Evolutionary conservation across 2,113 vertebrate species (phyloP).

Genomic region (Bubo blakistoni): DNA sequence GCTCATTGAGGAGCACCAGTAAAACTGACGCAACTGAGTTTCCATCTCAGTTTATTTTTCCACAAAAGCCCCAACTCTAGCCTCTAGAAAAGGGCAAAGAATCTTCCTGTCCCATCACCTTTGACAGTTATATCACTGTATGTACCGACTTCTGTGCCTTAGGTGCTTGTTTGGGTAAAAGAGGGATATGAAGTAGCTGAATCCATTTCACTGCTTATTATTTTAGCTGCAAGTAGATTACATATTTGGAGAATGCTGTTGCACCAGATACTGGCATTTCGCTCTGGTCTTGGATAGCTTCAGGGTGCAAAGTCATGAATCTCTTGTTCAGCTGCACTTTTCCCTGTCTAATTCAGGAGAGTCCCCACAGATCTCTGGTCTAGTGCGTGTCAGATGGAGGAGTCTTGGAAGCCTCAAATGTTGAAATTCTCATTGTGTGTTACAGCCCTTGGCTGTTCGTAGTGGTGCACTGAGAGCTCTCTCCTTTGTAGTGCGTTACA

Average conservation of each 20-base stretch:
- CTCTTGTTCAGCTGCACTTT: not conserved
- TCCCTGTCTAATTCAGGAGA: not conserved
- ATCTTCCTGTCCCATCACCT: not conserved
- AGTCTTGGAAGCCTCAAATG: not conserved
- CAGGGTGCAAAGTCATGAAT: not conserved
- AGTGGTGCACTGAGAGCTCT: not conserved
- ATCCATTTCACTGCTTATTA: not conserved
- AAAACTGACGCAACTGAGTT: not conserved
- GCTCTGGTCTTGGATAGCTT: not conserved
- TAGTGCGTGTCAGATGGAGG: not conserved
- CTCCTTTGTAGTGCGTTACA: not conserved
- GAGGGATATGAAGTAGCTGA: not conserved
- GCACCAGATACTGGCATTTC: not conserved
- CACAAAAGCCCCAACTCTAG: not conserved
- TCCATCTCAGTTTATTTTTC: not conserved
- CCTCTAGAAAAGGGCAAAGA: not conserved
- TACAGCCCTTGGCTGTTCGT: not conserved
- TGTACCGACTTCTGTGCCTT: not conserved
- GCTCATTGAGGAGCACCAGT: not conserved
- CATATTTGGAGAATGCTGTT: not conserved
- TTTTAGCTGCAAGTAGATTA: not conserved
- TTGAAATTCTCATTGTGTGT: not conserved
- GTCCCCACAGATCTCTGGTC: not conserved
- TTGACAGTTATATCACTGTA: not conserved
- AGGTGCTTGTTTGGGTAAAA: not conserved